Evolutionary conservation across 2,113 vertebrate genomes (phyloP).

Genomic region (Pongo pygmaeus): DNA sequence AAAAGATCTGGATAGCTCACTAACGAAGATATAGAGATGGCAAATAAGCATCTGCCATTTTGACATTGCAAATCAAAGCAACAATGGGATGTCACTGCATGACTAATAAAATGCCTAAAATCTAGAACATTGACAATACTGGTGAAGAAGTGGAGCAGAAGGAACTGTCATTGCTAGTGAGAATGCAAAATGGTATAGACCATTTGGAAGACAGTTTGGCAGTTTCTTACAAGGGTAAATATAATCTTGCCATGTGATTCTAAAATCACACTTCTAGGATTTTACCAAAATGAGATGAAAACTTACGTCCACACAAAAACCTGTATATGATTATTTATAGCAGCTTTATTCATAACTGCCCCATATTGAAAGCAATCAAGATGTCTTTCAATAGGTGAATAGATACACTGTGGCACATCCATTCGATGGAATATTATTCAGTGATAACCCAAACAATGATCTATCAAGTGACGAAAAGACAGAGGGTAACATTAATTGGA

Average conservation of each 20-base stretch:
- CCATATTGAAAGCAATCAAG: neutral
- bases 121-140: neutral
- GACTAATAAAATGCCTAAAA: neutral
- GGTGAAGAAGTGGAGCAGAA: neutral
- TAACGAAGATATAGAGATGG: neutral
- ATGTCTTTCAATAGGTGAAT: neutral
- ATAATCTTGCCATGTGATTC: neutral
- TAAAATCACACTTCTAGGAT: accelerated
- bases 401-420: neutral
- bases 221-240: neutral
- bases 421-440: neutral
- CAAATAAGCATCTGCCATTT: neutral
- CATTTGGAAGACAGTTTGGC: neutral
- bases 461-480: neutral
- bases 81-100: neutral
- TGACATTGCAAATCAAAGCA: neutral
- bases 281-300: neutral
- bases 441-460: neutral
- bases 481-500: neutral
- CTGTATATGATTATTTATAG: neutral
- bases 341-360: neutral
- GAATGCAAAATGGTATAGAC: too few relatives aligned
- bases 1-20: neutral
- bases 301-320: neutral
- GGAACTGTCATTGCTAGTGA: neutral